Conservation (phyloP, 2,888 invertebrate genomes). For the Drosophila falleni region DNA sequence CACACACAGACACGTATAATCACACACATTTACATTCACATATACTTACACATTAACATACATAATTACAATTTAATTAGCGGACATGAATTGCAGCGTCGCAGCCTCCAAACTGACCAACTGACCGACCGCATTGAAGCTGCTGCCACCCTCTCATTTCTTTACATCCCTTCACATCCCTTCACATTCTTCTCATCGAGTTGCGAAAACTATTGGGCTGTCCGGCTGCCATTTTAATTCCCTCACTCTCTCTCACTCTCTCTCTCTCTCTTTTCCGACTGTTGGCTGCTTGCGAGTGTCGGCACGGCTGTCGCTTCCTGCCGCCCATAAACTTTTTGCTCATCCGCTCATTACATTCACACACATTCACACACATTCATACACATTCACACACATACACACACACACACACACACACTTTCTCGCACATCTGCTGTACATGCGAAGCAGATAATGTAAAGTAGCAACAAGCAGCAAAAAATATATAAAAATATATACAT, state of each 20-base stretch:
- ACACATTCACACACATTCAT: conserved; percentile 28
- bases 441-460: conserved; percentile 66
- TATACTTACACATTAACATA: conserved; percentile 68
- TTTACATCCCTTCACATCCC: background rate
- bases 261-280: conserved; percentile 14
- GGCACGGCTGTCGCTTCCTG: conserved; percentile 73
- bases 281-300: conserved; percentile 58
- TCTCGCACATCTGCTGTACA: conserved; percentile 46
- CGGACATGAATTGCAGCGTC: conserved; percentile 75
- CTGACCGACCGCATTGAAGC: conserved; percentile 46
- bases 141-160: background rate
- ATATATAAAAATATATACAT: conserved; percentile 31
- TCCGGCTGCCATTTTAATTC: background rate
- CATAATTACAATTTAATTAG: conserved; percentile 79
- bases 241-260: background rate
- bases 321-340: conserved; percentile 68
- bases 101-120: conserved; percentile 51
- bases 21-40: conserved; percentile 25
- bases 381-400: conserved; percentile 40
- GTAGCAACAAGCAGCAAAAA: conserved; percentile 30
- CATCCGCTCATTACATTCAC: conserved; percentile 62
- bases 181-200: background rate
- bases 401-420: conserved; percentile 18
- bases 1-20: conserved; percentile 6
- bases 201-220: background rate